phyloP scores from a whole-genome alignment of 2,113 vertebrate genomes.

The Plotosus lineatus region DNA sequence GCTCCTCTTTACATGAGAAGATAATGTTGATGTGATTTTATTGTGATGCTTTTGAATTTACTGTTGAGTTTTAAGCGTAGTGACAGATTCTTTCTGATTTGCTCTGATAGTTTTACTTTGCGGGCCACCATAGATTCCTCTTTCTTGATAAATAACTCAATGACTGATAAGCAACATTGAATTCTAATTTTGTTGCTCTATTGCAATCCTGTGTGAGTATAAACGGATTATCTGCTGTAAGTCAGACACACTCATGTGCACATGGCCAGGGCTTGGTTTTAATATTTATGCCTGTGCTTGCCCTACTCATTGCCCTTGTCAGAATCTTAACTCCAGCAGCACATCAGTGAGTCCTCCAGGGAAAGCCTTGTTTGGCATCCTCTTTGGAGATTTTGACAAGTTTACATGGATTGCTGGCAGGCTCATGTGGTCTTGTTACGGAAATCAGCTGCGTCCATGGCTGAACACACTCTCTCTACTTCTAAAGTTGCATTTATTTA shows the following conservation, averaged over 20 bases:
- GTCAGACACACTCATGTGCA: constrained; percentile 18
- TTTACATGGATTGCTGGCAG: constrained; percentile 48
- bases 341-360: constrained; percentile 45
- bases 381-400: constrained; percentile 46
- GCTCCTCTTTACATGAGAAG: not conserved
- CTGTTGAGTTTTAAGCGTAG: too few relatives aligned
- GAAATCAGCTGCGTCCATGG: constrained; percentile 35
- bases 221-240: constrained; percentile 18
- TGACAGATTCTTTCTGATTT: not conserved
- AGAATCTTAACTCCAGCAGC: constrained; percentile 29
- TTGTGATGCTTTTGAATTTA: not conserved
- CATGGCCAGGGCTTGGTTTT: constrained; percentile 21
- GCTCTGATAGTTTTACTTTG: not conserved
- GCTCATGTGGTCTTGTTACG: constrained; percentile 31
- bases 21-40: not conserved
- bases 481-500: constrained; percentile 10
- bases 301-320: constrained; percentile 51
- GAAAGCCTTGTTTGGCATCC: constrained; percentile 34
- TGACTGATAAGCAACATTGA: not conserved
- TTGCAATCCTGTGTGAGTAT: not conserved
- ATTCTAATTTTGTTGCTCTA: not conserved
- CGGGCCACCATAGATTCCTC: not conserved
- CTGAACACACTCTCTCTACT: not conserved
- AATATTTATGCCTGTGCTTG: constrained; percentile 45
- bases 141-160: not conserved